Evolutionary conservation across 2,113 vertebrate species (phyloP).

Genomic region (Edolisoma coerulescens): DNA sequence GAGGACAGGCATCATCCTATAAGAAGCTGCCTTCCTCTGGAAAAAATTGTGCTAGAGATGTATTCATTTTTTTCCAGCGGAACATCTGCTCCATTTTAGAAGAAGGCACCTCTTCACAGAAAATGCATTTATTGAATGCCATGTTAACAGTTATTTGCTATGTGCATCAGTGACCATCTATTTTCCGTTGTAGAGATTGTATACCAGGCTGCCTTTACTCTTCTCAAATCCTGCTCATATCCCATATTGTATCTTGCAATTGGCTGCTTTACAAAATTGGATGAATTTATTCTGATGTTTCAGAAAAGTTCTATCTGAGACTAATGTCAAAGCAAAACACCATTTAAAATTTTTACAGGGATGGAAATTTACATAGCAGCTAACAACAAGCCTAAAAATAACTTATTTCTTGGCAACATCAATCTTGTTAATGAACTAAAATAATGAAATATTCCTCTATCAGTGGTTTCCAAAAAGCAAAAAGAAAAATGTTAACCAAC

Average conservation of each 20-base stretch:
- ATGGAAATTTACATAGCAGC: background rate
- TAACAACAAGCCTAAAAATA: slow-evolving; percentile 7
- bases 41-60: background rate
- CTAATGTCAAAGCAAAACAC: background rate
- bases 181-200: background rate
- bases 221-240: background rate
- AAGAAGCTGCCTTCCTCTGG: background rate
- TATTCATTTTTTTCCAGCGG: background rate
- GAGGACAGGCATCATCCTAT: background rate
- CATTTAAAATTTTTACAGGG: background rate
- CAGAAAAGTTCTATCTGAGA: background rate
- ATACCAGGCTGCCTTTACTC: background rate
- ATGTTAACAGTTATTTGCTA: background rate
- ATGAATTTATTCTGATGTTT: background rate
- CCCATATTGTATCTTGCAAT: background rate
- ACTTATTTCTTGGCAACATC: background rate
- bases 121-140: background rate
- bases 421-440: background rate
- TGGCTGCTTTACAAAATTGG: background rate
- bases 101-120: background rate
- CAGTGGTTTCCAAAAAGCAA: background rate
- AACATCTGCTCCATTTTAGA: background rate
- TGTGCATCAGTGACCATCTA: background rate
- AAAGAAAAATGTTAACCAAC: background rate
- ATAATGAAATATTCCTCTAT: background rate